Evolutionary conservation across 2,113 vertebrate species (phyloP).

Genomic region (Cebidichthys violaceus): DNA sequence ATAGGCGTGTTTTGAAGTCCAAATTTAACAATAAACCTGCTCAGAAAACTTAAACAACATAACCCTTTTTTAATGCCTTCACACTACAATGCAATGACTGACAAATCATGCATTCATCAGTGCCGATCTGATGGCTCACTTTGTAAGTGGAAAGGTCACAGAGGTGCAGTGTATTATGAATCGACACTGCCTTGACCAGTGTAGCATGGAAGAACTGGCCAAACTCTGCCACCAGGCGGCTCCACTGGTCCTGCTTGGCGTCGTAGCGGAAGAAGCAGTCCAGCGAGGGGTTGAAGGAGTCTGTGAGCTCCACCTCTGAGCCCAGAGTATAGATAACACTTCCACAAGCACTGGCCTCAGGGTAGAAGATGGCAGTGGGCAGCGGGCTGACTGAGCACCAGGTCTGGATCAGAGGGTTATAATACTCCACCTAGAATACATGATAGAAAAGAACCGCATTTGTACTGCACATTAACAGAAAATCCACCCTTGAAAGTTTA

Average conservation of each 20-base stretch:
- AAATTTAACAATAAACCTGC: background rate
- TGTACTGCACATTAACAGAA: background rate
- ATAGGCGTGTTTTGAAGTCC: background rate
- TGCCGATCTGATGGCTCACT: constrained; percentile 50
- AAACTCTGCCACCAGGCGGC: constrained; percentile 94
- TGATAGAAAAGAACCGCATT: background rate
- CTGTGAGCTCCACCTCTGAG: constrained; percentile 93
- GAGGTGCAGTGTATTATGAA: constrained; percentile 91
- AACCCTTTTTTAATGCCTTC: background rate
- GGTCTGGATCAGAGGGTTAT: constrained; percentile 87
- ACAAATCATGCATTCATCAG: constrained; percentile 9
- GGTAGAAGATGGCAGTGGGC: constrained; percentile 94
- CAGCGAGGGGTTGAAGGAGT: constrained; percentile 96
- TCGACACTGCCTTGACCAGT: constrained; percentile 93
- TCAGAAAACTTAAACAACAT: background rate
- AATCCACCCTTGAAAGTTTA: background rate
- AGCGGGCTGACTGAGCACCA: constrained; percentile 91
- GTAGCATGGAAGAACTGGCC: constrained; percentile 97
- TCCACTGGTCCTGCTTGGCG: constrained; percentile 93
- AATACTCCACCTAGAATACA: constrained; percentile 88
- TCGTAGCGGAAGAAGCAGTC: constrained; percentile 96
- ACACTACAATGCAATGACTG: background rate
- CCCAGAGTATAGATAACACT: constrained; percentile 93
- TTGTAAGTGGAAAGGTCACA: constrained; percentile 98
- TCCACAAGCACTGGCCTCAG: constrained; percentile 93